Percentiles rank a stretch among this genome's conserved stretches.
These are phyloP conservation scores for Cavia porcellus DNA, from an alignment of 2,113 vertebrate species.

Conservation along the genomic window DNA sequence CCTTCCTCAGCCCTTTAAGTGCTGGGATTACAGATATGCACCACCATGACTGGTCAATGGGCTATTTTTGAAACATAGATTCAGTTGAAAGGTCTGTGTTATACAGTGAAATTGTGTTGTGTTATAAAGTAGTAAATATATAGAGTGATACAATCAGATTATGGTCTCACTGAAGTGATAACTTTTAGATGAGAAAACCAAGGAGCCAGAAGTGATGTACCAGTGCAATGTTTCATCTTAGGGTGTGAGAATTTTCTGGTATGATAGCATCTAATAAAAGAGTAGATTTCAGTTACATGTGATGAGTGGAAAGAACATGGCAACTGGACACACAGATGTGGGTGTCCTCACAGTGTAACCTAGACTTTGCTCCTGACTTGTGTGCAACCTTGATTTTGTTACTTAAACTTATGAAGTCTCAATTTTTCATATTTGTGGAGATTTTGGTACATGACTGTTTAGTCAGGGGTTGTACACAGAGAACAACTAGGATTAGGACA, in stretches of 20 bases:
- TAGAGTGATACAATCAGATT: background rate
- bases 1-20: background rate
- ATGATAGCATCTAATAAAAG: background rate
- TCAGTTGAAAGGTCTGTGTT: background rate
- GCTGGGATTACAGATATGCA: background rate
- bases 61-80: background rate
- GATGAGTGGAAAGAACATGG: background rate
- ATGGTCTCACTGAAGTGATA: background rate
- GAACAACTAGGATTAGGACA: too few species aligned
- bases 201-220: background rate
- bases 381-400: background rate
- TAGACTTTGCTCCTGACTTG: background rate
- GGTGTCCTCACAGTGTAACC: background rate
- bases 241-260: background rate
- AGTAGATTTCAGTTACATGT: background rate
- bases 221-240: background rate
- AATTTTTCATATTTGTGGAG: background rate
- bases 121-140: background rate
- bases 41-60: background rate
- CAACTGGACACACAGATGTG: background rate
- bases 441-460: background rate
- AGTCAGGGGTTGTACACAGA: too few species aligned
- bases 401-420: conserved; percentile 1
- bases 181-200: background rate
- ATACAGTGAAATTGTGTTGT: background rate